Base-by-base conservation (phyloP, 2,797 vertebrate genomes). In the Lacerta agilis region DNA sequence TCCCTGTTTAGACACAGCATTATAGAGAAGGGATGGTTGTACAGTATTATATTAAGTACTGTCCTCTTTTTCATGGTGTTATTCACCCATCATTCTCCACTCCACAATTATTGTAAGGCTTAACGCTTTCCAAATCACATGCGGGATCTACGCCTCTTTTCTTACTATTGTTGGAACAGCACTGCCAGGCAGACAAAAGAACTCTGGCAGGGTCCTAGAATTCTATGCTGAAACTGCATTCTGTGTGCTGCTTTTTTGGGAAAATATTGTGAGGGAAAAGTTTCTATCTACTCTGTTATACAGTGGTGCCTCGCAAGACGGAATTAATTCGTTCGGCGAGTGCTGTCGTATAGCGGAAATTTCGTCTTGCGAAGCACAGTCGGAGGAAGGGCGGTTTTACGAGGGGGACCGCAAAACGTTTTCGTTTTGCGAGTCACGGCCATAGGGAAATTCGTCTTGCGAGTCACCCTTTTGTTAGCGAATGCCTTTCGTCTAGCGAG, bases 261-360 rank as follows among this genome's bases (percentile, higher is more conserved):
- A 33, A 25, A 79, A 69, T 77, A 83, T 0, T 90, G 20, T 8
- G 84, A 69, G 55, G 82, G 5, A 71, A 93, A 90, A 76, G 45
- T 79, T 8, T 0, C 0, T 88, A 86, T 23, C 36, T 81, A 11
- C 36, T 72, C 36, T 13, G 49, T 15, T 83, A 55, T 66, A 33
- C 33, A 33, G 33, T 33, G 33, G 33, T 33, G 33, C 33, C 33
- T 33, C 33, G 33, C 33, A 33, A 33, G 33, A 33, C 2, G 2
- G 33, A 33, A 33, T 33, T 33, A 33, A 33, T 33, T 33, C 33
- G 33, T 33, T 33, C 33, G 2, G 33, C 33, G 33, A 33, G 33
- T 33, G 33, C 33, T 33, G 33, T 33, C 33, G 33, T 33, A 33
- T 33, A 33, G 33, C 33, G 33, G 33, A 33, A 33, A 33, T 33